Evolutionary conservation across 35 echinoderm and acorn worm species (phyloP), one percentile per base, ranked within the genome.

Genomic region (Diadema setosum): DNA sequence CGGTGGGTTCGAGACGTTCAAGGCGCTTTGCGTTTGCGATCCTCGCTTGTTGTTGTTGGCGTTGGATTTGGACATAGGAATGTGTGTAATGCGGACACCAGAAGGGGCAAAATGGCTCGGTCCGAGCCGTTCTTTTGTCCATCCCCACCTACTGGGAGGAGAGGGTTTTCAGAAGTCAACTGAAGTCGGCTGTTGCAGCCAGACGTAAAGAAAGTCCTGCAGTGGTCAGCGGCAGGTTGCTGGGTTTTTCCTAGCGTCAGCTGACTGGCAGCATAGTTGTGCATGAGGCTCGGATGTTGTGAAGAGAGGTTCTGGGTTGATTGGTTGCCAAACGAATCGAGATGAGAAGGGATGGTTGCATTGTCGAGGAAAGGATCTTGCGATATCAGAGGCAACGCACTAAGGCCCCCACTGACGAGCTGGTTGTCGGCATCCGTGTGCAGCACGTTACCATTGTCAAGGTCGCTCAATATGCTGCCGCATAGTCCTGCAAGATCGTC

Each of bases 21-120:
- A 80, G 23, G 58, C 29, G 52, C 14, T 85, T 18, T 76, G 81
- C 81, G 39, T 85, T 73, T 8, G 56, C 21, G 34, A 60, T 44
- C 63, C 83, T 63, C 74, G 60, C 35, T 58, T 83, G 45, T 57
- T 67, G 31, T 70, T 56, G 65, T 17, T 81, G 16, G 46, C 35
- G 30, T 74, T 83, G 8, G 86, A 35, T 78, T 84, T 94, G 20
- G 65, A 41, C 36, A 93, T 46, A 5, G 96, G 96, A 59, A 92
- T 89, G 82, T 98, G 92, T 8, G 92, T 98, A 26, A 98, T 91
- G 58, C 96, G 96, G 25, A 94, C 92, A 23, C 96, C 96, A 12
- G 96, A 94, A 2, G 92, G 92, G 9, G 96, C 16, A 98, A 35
- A 26, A 86, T 27, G 43, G 18, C 56, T 26, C 55, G 56, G 33